Evolutionary conservation across 2,113 vertebrate species (phyloP).

Genomic region (Sakesphorus luctuosus): DNA sequence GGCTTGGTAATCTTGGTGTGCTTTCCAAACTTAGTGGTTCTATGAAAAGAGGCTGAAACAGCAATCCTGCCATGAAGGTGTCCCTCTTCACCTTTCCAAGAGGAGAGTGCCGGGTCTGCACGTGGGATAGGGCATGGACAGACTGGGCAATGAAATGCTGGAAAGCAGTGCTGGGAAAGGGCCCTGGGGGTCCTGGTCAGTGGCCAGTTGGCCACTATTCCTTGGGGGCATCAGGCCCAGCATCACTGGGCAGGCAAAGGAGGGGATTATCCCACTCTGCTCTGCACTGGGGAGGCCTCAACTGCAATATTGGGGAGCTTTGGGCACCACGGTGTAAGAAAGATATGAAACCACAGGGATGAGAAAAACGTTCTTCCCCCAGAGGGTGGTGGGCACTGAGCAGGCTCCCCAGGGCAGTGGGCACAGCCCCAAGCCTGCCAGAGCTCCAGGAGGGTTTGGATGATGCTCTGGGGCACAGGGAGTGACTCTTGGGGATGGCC

Average conservation of each 20-base stretch:
- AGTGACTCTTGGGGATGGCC: too few relatives aligned
- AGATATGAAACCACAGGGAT: too few relatives aligned
- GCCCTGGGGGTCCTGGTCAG: neutral
- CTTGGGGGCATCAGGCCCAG: neutral
- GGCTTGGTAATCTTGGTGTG: neutral
- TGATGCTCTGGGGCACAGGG: too few relatives aligned
- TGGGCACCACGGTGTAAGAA: too few relatives aligned
- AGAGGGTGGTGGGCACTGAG: too few relatives aligned
- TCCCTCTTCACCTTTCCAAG: neutral
- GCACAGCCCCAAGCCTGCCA: too few relatives aligned
- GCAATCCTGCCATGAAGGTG: fast-evolving
- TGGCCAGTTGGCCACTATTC: neutral
- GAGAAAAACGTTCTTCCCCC: too few relatives aligned
- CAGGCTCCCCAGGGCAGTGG: too few relatives aligned
- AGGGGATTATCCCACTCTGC: neutral
- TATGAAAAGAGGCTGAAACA: fast-evolving
- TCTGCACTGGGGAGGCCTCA: neutral
- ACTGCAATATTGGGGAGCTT: neutral
- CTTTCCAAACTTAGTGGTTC: neutral
- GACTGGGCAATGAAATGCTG: neutral
- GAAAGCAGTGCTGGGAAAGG: neutral
- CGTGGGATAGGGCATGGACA: neutral
- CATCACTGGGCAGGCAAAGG: too few relatives aligned
- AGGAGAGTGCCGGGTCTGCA: neutral
- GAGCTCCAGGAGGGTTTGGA: too few relatives aligned